Base-by-base conservation (phyloP, 1,140 invertebrate species). In the Harlomillsia oculata region DNA sequence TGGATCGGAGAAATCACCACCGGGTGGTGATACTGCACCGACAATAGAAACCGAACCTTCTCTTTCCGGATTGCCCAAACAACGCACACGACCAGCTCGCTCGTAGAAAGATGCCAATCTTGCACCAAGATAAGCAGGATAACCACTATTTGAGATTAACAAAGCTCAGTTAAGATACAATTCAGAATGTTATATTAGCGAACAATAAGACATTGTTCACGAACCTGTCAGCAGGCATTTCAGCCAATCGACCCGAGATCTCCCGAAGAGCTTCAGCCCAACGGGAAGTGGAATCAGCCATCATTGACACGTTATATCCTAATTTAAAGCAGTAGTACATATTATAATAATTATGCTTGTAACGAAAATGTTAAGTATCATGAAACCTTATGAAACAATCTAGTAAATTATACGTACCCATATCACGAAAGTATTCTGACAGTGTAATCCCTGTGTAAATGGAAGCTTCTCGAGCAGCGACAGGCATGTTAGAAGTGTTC, bases 301-400 rank as follows among this genome's bases (percentile, higher is more conserved):
- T 99, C 97, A 99, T 99, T 53, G 96, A 95, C 25, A 99, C 96
- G 71, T 99, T 96, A 80, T 97, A 97, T 74, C 97, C 97, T 96
- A 46, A 49, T 49, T 21, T 11, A 50, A 51, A n/a, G n/a, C n/a
- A n/a, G 14, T 37, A 8, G 28, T 51, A n/a, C 8, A 30, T 57
- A 41, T 9, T 32, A 23, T 25, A 18, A 40, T 8, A 37, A 26
- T 26, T 5, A 26, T 28, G n/a, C 18, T 20, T 36, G 20, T 5
- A 9, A n/a, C 20, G 14, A 2, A 44, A 44, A 20, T 44, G 18
- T 40, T 57, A 40, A 8, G 40, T 14, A 29, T 52, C 8, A 14
- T 43, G 9, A 9, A 43, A 20, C 9, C 9, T 9, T 43, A 13
- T 29, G 55, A 5, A 37, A 23, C 25, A 46, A 6, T 28, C 4